phyloP scores from a whole-genome alignment of 2,113 vertebrate species.

The Acinonyx jubatus region DNA sequence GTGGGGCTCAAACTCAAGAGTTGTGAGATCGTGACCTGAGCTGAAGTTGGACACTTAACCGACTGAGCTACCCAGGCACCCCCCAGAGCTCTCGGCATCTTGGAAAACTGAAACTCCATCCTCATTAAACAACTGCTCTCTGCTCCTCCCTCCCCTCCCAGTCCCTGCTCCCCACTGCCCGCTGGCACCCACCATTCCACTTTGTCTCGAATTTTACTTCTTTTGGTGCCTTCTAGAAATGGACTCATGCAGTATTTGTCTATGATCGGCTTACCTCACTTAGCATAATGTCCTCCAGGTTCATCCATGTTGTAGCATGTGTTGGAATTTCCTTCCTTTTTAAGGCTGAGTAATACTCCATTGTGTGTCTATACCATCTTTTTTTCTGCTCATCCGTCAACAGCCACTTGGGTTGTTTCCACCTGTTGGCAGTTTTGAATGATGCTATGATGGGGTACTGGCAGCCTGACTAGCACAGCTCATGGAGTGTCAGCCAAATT shows the following conservation, averaged over 20 bases:
- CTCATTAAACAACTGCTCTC: not conserved
- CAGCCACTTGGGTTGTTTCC: not conserved
- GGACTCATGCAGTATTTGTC: not conserved
- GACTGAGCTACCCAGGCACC: too few relatives aligned
- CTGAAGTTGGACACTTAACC: too few relatives aligned
- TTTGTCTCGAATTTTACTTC: not conserved
- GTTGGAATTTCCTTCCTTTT: not conserved
- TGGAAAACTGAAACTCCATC: not conserved
- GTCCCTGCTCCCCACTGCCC: not conserved
- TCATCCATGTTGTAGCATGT: not conserved
- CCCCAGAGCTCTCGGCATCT: not conserved
- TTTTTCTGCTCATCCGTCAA: not conserved
- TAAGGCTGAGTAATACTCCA: not conserved
- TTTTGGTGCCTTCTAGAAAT: not conserved
- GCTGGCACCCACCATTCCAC: not conserved
- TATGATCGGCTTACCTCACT: not conserved
- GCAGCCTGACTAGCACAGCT: not conserved
- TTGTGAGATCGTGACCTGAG: too few relatives aligned
- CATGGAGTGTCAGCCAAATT: not conserved
- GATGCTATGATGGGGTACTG: not conserved
- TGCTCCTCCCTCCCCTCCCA: not conserved
- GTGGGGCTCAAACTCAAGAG: too few relatives aligned
- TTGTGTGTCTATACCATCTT: accelerated
- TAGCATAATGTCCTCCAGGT: not conserved
- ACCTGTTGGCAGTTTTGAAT: not conserved